Base-by-base conservation (phyloP, 2,888 invertebrate genomes). In the Drosophila testacea region DNA sequence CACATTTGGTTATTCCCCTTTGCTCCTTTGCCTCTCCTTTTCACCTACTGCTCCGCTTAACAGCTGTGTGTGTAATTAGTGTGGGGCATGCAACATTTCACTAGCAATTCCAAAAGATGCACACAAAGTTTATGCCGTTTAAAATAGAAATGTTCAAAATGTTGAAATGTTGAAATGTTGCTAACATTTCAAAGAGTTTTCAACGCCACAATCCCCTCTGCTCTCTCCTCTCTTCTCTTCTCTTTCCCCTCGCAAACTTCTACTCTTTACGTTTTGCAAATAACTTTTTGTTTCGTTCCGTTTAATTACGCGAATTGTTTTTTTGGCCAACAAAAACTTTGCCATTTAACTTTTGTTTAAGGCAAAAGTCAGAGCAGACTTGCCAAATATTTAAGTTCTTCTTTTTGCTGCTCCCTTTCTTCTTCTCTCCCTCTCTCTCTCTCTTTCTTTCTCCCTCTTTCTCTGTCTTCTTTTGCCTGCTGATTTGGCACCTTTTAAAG, bases 271-370 rank as follows among this genome's bases (percentile, higher is more conserved):
- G 32, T 34, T 55, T 30, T 39, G 46, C 50, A 65, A 82, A 69
- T 60, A 83, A 85, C 78, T 77, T 88, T 88, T 86, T 80, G 73
- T 83, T 83, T 73, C 83, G 78, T 86, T 86, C 78, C 76, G 88
- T 75, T 88, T 88, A 86, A 88, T 86, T 88, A 78, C 83, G 88
- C 88, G 86, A 88, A 88, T 88, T 83, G 88, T 88, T 86, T 83
- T 36, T 85, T 83, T 68, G 81, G 68, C 47, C 39, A 39, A 5
- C 66, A 65, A 70, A 69, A 83, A 83, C 83, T 83, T 83, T 83
- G 71, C 77, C 86, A 88, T 83, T 83, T 83, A 86, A 83, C 88
- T 88, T 88, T 83, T 86, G 78, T 60, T 75, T 75, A 79, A 79
- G 64, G 54, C 50, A 74, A 78, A 61, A 47, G 38, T 32, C 28